These are phyloP conservation scores for Plutomurus gul DNA, from an alignment of 1,140 invertebrate species.

Conservation along the genomic window DNA sequence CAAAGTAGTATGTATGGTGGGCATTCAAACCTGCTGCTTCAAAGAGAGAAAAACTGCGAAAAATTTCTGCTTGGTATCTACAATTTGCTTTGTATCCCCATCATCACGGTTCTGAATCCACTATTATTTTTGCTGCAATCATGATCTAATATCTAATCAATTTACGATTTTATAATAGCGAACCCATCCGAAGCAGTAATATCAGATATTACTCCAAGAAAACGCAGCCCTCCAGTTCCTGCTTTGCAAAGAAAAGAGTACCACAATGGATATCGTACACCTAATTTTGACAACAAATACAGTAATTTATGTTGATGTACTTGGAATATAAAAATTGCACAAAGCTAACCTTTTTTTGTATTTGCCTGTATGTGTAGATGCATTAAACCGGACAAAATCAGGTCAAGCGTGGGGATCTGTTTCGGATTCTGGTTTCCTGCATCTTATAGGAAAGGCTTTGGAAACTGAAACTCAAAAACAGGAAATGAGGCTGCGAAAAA, in stretches of 20 bases:
- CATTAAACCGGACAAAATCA: not conserved
- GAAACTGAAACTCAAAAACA: constrained; percentile 1
- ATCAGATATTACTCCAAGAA: not conserved
- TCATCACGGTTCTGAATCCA: too few species aligned
- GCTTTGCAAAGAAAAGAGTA: not conserved
- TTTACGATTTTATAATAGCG: not conserved
- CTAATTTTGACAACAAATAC: not conserved
- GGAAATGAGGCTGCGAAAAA: not conserved
- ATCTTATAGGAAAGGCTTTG: not conserved
- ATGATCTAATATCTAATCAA: not conserved
- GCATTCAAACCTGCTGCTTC: too few species aligned
- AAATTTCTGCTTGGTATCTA: too few species aligned
- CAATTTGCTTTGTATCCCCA: too few species aligned
- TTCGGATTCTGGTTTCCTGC: not conserved
- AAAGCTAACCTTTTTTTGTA: not conserved
- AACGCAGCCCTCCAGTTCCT: not conserved
- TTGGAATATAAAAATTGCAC: not conserved
- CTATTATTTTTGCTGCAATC: too few species aligned
- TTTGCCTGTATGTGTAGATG: not conserved
- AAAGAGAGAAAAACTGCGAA: too few species aligned
- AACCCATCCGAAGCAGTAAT: not conserved
- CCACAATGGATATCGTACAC: not conserved
- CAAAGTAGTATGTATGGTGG: too few species aligned
- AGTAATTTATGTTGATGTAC: not conserved
- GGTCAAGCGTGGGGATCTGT: not conserved